Evolutionary conservation across 2,888 invertebrate species (phyloP).

Genomic region (Syrista parreyssii): DNA sequence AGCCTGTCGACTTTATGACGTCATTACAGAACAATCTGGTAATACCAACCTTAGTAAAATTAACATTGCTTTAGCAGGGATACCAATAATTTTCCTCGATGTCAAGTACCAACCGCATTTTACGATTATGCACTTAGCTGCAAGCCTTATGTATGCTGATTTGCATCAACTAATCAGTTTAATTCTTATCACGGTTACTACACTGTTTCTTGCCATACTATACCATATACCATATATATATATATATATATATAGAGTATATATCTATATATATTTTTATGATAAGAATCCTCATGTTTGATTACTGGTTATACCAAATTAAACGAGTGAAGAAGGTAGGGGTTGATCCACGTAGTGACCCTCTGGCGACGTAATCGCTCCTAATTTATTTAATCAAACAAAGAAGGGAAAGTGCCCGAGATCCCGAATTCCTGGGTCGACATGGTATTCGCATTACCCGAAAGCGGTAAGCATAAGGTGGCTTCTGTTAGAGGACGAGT

Average conservation of each 20-base stretch:
- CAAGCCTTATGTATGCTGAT: background rate
- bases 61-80: conserved; percentile 5
- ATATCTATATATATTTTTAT: background rate
- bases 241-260: no score
- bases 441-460: conserved; percentile 61
- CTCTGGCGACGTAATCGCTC: conserved; percentile 47
- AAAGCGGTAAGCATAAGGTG: conserved; percentile 5
- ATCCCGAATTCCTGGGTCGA: conserved; percentile 51
- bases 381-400: conserved; percentile 61
- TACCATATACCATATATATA: no score
- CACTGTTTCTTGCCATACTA: background rate
- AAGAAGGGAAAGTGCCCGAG: conserved; percentile 47
- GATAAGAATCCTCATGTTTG: background rate
- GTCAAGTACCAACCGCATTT: conserved; percentile 45
- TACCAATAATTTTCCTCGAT: conserved; percentile 46
- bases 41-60: conserved; percentile 23
- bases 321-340: background rate
- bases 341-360: background rate
- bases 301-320: background rate
- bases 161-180: background rate
- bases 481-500: background rate
- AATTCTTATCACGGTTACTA: background rate
- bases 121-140: conserved; percentile 30
- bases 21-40: conserved; percentile 55
- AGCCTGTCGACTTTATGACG: conserved; percentile 51